Base-by-base conservation (phyloP, 2,113 vertebrate genomes). In the Phycodurus eques region DNA sequence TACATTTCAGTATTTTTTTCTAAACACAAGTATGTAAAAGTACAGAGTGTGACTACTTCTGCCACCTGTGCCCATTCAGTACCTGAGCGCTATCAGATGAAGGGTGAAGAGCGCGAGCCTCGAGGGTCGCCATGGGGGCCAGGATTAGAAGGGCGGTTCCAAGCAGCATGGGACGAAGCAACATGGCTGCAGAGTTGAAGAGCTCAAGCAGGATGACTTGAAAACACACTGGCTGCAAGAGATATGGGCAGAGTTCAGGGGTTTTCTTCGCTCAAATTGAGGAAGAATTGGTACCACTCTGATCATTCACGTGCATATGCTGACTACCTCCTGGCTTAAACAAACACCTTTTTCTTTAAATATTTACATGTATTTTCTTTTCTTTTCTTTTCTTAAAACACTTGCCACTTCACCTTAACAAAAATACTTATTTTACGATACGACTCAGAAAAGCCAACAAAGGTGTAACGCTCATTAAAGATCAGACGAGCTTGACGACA, bases 61-160 rank as follows among this genome's bases (percentile, higher is more conserved):
- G 2, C 22, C 42, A 44, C 11, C 17, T 46, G 8, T 64, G 56
- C 15, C 62, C 39, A 5, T 17, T n/a, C 35, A 11, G 49, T 90
- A 93, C 93, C 93, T 94, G 92, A 77, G 80, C 83, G 67, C 90
- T 88, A 62, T 91, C 87, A 63, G 91, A 75, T 43, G 92, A 82
- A 33, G 88, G 83, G 79, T 89, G 91, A 47, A 93, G 89, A 39
- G 92, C 80, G 6, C 92, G 91, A 78, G 89, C 86, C 77, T 92
- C 89, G 1, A 88, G 66, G 67, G 82, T 83, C 70, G 86, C 86
- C 80, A 90, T 80, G 27, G 90, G 91, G n/a, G 85, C 76, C 74
- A 89, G 81, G 63, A 93, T 85, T 59, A 93, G 88, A 76, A 93
- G 83, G 61, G 87, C 19, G 70, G 84, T 89, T 70, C 86, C 88